Base-by-base conservation (phyloP, 2,113 vertebrate species). In the Heterotilapia buettikoferi region DNA sequence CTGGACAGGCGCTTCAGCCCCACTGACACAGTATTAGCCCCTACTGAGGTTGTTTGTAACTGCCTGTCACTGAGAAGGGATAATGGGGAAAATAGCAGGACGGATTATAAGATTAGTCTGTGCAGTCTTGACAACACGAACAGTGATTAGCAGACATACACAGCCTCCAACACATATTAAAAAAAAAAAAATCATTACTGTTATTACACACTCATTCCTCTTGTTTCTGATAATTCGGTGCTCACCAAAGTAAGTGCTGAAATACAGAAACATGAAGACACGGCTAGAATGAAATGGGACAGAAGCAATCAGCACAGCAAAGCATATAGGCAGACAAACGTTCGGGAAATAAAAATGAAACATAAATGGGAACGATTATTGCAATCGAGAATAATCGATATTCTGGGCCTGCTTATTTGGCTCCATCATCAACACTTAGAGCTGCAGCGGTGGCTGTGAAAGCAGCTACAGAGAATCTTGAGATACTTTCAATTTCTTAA, bases 1-100 rank as follows among this genome's bases (percentile, higher is more conserved):
- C 88, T 78, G 91, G 89, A 83, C 14, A 80, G 88, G 50, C 16
- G 56, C 85, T 92, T 80, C 86, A 40, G 89, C 82, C 91, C 84
- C 84, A 66, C 91, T 89, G 92, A 95, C 87, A 89, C 78, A 21
- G 88, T 33, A 86, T 91, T 89, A 82, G 88, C 88, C 83, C 88
- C 93, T 13, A 86, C 93, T 91, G 90, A 86, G 89, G 90, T 82
- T 91, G 89, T 92, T 93, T 94, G 87, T 90, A 88, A 88, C 87
- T 78, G 88, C 82, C 90, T 91, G 92, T 89, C 91, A 91, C 88
- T 31, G 88, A 94, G 92, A 83, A 26, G 88, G 82, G 87, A 92
- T 92, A 91, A 94, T 90, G 84, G 93, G 88, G 33, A 56, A 88
- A 91, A 91, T 89, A 92, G 63, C 86, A 57, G 89, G 80, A 89